These are phyloP conservation scores for Drosophila grimshawi DNA, from an alignment of 1,140 invertebrate genomes.

Conservation along the genomic window DNA sequence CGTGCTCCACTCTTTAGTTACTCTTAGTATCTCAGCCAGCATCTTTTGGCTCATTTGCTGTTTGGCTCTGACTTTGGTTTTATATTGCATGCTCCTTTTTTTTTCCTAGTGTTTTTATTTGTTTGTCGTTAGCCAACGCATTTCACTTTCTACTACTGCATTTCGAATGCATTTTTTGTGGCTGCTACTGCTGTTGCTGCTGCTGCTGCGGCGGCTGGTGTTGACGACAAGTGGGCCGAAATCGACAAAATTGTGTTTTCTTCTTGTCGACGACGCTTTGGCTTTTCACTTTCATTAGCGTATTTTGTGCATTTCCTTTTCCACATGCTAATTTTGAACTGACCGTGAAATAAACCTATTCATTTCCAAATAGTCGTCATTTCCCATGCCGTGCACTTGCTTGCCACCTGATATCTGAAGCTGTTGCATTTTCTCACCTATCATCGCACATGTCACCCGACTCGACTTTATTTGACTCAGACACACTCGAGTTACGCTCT, in stretches of 20 bases:
- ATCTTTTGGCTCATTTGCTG: constrained; percentile 66
- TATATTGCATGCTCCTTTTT: constrained; percentile 28
- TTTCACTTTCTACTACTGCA: constrained; percentile 80
- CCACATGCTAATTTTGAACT: constrained; percentile 9
- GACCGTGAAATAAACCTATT: constrained; percentile 45
- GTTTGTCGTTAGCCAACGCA: constrained; percentile 59
- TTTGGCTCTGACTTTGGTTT: constrained; percentile 42
- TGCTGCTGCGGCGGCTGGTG: constrained; percentile 11
- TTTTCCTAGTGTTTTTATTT: constrained; percentile 22
- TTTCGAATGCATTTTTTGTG: constrained; percentile 69
- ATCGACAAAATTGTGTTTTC: constrained; percentile 40
- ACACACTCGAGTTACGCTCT: constrained; percentile 13
- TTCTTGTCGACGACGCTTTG: constrained; percentile 43
- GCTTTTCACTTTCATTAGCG: constrained; percentile 71
- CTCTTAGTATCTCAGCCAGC: constrained; percentile 54
- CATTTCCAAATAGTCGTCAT: constrained; percentile 9
- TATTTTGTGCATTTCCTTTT: constrained; percentile 46
- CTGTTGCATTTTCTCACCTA: constrained; percentile 17
- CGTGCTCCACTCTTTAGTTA: too few species aligned
- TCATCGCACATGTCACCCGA: constrained; percentile 15
- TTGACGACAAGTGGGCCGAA: constrained; percentile 55
- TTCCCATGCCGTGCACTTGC: constrained; percentile 11
- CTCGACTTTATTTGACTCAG: neutral
- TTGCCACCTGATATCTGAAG: constrained; percentile 29
- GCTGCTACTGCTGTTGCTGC: constrained; percentile 11